A percentile compares a stretch with the other conserved stretches of the same genome.
Conservation (phyloP, 2,888 invertebrate species). For the Leucania comma region DNA sequence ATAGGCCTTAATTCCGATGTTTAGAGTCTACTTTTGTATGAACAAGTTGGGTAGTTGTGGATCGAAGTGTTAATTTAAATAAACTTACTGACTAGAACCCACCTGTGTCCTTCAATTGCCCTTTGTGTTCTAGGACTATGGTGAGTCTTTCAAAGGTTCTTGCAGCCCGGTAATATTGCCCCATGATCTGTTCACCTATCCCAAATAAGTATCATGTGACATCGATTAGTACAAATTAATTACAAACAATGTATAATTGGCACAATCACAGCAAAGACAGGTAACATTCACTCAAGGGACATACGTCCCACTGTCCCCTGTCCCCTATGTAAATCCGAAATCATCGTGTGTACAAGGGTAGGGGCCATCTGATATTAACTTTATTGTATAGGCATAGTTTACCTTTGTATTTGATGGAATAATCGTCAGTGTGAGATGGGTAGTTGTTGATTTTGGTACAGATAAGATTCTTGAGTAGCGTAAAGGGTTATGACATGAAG, state of each 20-base stretch:
- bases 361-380: conserved; percentile 56
- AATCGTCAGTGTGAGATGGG: conserved; percentile 32
- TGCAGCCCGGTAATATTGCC: too few species aligned
- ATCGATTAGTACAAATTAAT: conserved; percentile 45
- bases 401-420: conserved; percentile 46
- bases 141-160: too few species aligned
- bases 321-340: conserved; percentile 62
- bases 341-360: conserved; percentile 52
- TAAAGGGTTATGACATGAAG: not conserved
- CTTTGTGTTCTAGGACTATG: too few species aligned
- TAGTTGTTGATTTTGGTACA: conserved; percentile 2
- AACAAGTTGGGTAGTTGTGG: too few species aligned
- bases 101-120: too few species aligned
- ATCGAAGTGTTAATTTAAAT: too few species aligned
- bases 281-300: conserved; percentile 63
- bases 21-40: too few species aligned
- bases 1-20: too few species aligned
- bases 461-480: conserved; percentile 12
- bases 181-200: too few species aligned
- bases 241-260: conserved; percentile 70
- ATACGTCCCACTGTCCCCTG: conserved; percentile 23
- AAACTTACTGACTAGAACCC: too few species aligned
- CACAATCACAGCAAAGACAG: conserved; percentile 71
- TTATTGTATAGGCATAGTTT: conserved; percentile 45
- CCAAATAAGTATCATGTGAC: not conserved